Evolutionary conservation across 2,113 vertebrate genomes (phyloP).

Genomic region (Hymenochirus boettgeri): DNA sequence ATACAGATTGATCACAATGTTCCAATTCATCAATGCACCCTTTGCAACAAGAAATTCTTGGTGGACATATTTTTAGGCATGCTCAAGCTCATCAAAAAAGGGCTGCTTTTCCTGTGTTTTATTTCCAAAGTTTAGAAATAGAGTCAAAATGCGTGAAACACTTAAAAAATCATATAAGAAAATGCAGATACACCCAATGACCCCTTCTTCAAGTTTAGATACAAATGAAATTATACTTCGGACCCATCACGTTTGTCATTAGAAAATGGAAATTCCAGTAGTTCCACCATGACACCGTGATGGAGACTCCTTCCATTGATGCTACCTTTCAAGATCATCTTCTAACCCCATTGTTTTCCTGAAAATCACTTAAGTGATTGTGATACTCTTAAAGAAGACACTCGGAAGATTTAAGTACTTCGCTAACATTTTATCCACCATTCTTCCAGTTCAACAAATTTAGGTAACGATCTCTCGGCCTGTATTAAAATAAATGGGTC

Average conservation of each 20-base stretch:
- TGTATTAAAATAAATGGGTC: constrained; percentile 61
- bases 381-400: not conserved
- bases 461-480: constrained; percentile 51
- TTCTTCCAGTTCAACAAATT: no score
- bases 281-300: constrained; percentile 50
- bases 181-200: constrained; percentile 68
- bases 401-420: no score
- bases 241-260: no score
- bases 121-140: constrained; percentile 78
- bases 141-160: constrained; percentile 84
- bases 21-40: constrained; percentile 73
- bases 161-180: constrained; percentile 85
- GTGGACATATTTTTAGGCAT: constrained; percentile 79
- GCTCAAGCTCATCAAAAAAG: constrained; percentile 90
- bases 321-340: constrained; percentile 51
- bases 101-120: constrained; percentile 89
- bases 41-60: constrained; percentile 84
- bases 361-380: constrained; percentile 49
- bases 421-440: no score
- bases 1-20: constrained; percentile 62
- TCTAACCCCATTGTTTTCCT: constrained; percentile 42
- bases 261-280: constrained; percentile 66
- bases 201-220: constrained; percentile 46
- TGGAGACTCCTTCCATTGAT: constrained; percentile 50
- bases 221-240: constrained; percentile 45